Evolutionary conservation across 2,888 invertebrate genomes (phyloP).

Genomic region (Catocala sponsa): DNA sequence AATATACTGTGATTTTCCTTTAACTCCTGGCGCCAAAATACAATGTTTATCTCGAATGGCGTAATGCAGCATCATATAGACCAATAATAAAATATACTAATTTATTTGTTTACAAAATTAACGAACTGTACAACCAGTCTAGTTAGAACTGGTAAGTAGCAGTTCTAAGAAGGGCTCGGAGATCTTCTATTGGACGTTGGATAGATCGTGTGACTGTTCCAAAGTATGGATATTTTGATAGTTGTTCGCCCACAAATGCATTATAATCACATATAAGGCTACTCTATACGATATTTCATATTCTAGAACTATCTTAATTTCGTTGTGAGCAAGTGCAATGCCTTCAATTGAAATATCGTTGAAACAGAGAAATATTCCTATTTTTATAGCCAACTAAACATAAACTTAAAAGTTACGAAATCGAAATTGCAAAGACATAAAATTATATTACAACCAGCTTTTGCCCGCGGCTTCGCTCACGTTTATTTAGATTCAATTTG

Average conservation of each 20-base stretch:
- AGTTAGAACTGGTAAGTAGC: background rate
- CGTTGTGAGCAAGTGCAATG: background rate
- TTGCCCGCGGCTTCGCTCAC: too few relatives aligned
- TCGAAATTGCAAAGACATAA: too few relatives aligned
- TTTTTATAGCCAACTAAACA: too few relatives aligned
- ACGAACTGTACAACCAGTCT: constrained; percentile 21
- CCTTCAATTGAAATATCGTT: too few relatives aligned
- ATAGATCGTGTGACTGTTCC: constrained; percentile 35
- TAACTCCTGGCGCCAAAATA: too few relatives aligned
- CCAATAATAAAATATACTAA: constrained; percentile 33
- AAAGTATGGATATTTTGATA: constrained; percentile 36
- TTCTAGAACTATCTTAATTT: constrained; percentile 5
- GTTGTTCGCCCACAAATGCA: constrained; percentile 33
- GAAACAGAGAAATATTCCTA: too few relatives aligned
- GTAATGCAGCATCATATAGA: constrained; percentile 1
- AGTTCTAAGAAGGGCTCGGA: background rate
- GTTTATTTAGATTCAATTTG: too few relatives aligned
- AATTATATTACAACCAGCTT: too few relatives aligned
- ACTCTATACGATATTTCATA: constrained; percentile 20
- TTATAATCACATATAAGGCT: constrained; percentile 14
- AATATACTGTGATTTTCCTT: too few relatives aligned
- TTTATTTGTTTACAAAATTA: constrained; percentile 47
- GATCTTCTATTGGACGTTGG: constrained; percentile 29
- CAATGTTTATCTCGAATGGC: background rate
- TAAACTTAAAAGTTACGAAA: too few relatives aligned